These are phyloP conservation scores for Ceratina japonica DNA, from an alignment of 1,140 invertebrate genomes.

Conservation along the genomic window DNA sequence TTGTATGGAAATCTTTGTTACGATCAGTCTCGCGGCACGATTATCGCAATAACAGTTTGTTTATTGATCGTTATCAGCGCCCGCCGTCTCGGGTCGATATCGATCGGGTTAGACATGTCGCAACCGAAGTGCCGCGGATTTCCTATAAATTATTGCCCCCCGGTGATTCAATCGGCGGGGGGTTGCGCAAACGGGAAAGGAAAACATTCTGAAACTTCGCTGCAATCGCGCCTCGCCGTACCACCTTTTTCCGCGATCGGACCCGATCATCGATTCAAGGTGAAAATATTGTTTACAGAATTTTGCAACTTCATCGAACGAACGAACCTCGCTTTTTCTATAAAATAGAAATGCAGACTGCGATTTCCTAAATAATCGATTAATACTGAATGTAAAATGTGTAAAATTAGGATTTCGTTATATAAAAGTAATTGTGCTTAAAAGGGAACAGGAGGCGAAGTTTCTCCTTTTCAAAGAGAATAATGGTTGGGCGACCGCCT, in stretches of 20 bases:
- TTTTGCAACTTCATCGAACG: background rate
- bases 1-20: slow-evolving; percentile 52
- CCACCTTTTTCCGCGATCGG: background rate
- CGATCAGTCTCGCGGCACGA: background rate
- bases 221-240: background rate
- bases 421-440: too few relatives aligned
- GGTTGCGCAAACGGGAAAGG: slow-evolving; percentile 34
- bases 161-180: slow-evolving; percentile 39
- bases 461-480: background rate
- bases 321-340: too few relatives aligned
- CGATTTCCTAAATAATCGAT: too few relatives aligned
- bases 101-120: slow-evolving; percentile 37
- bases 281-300: background rate
- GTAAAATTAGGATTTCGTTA: too few relatives aligned
- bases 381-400: too few relatives aligned
- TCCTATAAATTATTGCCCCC: slow-evolving; percentile 31
- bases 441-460: background rate
- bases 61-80: slow-evolving; percentile 52
- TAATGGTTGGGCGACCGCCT: too few relatives aligned
- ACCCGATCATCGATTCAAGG: background rate
- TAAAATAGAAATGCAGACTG: too few relatives aligned
- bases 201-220: slow-evolving; percentile 7
- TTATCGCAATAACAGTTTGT: slow-evolving; percentile 19
- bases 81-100: slow-evolving; percentile 32
- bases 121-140: slow-evolving; percentile 32